phyloP scores from a whole-genome alignment of 2,113 vertebrate genomes.

The Callipepla squamata region DNA sequence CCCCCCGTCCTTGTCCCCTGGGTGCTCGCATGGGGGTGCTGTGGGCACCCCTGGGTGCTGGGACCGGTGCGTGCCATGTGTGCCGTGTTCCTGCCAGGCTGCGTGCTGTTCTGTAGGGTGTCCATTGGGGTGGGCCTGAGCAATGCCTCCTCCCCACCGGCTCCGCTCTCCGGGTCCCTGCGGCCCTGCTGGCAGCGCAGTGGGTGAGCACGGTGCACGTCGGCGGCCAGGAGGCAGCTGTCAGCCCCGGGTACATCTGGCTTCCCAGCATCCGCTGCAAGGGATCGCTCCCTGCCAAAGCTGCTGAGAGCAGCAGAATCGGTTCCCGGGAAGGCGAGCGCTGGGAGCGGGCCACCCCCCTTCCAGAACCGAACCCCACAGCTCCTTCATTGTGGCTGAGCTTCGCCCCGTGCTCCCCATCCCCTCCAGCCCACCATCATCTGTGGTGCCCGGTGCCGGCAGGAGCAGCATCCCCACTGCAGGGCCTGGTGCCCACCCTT shows the following conservation, averaged over 20 bases:
- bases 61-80: neutral
- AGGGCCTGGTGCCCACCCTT: neutral
- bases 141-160: neutral
- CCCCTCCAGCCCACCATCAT: neutral
- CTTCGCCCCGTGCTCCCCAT: neutral
- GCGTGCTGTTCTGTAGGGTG: neutral
- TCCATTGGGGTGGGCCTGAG: neutral
- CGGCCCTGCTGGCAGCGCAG: neutral
- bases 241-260: conserved; percentile 40
- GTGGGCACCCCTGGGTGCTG: neutral
- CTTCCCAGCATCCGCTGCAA: conserved; percentile 66
- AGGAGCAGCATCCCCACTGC: neutral
- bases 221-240: conserved; percentile 60
- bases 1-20: neutral
- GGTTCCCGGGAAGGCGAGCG: neutral
- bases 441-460: rapidly evolving
- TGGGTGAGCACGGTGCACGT: neutral
- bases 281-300: conserved; percentile 52
- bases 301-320: conserved; percentile 72
- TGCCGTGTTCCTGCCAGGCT: neutral
- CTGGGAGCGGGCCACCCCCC: neutral
- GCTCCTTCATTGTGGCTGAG: neutral
- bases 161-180: neutral
- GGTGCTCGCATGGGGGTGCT: neutral
- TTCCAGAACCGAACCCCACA: neutral